phyloP scores from a whole-genome alignment of 2,113 vertebrate genomes.

The Pygoscelis adeliae region DNA sequence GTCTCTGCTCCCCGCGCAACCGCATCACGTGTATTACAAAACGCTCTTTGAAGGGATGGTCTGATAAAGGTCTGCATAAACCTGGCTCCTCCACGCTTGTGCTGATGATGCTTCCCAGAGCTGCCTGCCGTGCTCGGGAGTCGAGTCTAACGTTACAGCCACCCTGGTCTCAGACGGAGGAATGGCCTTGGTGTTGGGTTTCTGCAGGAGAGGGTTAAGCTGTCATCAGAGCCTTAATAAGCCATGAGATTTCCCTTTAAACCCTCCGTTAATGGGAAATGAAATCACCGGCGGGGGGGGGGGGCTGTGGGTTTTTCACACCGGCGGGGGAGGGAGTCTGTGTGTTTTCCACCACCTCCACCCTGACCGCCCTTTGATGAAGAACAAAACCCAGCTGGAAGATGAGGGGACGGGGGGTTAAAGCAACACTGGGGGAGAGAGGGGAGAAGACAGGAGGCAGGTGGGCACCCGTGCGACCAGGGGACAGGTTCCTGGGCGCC shows the following conservation, averaged over 20 bases:
- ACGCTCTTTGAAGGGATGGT: accelerated
- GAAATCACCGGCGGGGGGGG: not conserved
- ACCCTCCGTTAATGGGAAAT: not conserved
- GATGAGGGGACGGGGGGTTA: not conserved
- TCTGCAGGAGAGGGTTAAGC: not conserved
- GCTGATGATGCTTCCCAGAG: not conserved
- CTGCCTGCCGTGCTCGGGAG: not conserved
- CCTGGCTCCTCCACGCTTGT: accelerated
- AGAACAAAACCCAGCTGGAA: not conserved
- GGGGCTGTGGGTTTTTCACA: not conserved
- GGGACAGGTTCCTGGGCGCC: not conserved
- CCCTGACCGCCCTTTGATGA: not conserved
- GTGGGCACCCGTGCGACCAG: not conserved
- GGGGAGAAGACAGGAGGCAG: not conserved
- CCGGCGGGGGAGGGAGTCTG: not conserved
- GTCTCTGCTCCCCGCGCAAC: accelerated
- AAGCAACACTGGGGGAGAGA: not conserved
- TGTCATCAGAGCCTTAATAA: not conserved
- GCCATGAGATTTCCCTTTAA: not conserved
- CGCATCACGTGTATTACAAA: accelerated
- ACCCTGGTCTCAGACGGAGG: not conserved
- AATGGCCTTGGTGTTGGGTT: not conserved
- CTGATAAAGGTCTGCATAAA: not conserved
- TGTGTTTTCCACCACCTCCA: not conserved
- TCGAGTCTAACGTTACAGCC: not conserved